Conservation (phyloP, 2,888 invertebrate species). For the Drosophila colorata region DNA sequence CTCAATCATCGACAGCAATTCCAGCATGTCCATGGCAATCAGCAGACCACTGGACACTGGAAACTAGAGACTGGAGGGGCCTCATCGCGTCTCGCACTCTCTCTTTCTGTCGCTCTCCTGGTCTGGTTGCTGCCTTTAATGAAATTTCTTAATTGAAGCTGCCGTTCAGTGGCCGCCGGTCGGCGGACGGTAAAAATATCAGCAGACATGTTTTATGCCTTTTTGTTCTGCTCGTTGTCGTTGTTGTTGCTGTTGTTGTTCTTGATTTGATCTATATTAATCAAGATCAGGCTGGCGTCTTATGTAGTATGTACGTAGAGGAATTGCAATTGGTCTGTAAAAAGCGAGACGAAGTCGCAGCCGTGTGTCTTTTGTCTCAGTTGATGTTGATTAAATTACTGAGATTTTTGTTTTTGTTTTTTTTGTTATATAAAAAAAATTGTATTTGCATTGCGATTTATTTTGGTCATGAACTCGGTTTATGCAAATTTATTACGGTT, state of each 20-base stretch:
- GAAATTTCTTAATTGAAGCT: constrained; percentile 80
- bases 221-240: constrained; percentile 20
- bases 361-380: constrained; percentile 19
- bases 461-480: constrained; percentile 39
- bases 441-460: constrained; percentile 25
- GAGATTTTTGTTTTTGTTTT: constrained; percentile 44
- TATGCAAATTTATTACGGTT: constrained; percentile 63
- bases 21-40: constrained; percentile 68
- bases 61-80: constrained; percentile 8
- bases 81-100: constrained; percentile 24
- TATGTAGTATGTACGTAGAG: constrained; percentile 17
- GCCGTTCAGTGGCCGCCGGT: constrained; percentile 59
- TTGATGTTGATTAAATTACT: constrained; percentile 53
- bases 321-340: constrained; percentile 37
- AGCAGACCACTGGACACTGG: constrained; percentile 39
- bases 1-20: constrained; percentile 74
- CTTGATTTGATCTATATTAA: constrained; percentile 79
- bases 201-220: constrained; percentile 52
- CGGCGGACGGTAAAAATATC: constrained; percentile 53
- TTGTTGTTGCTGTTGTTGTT: constrained; percentile 36
- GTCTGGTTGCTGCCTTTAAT: constrained; percentile 55
- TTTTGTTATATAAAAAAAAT: constrained; percentile 20
- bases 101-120: constrained; percentile 25
- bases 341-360: constrained; percentile 41
- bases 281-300: constrained; percentile 70